Evolutionary conservation across 2,113 vertebrate genomes (phyloP), one percentile per base, ranked within the genome.

Genomic region (Merops nubicus): DNA sequence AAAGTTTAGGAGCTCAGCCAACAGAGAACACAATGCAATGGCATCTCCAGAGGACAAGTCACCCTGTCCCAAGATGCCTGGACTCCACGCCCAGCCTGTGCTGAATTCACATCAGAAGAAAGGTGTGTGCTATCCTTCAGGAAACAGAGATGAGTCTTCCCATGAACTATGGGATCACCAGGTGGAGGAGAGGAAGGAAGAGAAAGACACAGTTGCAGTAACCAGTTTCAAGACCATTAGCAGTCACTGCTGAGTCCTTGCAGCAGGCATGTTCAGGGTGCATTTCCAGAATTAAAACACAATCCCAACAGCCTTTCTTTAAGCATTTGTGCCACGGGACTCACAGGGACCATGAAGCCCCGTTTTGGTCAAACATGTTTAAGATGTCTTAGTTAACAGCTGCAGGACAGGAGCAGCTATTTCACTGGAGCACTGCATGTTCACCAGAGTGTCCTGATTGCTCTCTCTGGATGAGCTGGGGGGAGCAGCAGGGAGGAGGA

Each of bases 401-500:
- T 38, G 73, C 45, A 76, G 56, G 64, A 67, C 84, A 67, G 64
- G 47, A 93, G 56, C 59, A 63, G 64, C 64, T 89, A 16, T 74
- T 67, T 86, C 67, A 89, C 63, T 65, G 83, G 68, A n/a, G 83
- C 72, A 40, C 83, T 91, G 86, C 76, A 31, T 67, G 79, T 89
- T 80, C 86, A 92, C 91, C 85, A 74, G 91, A 94, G 88, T 91
- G 89, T 54, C 0, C 2, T 81, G 91, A 93, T 48, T 95, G 89
- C 68, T 84, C 56, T 70, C 92, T 84, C 65, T 92, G 93, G 95
- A 92, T 65, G 59, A 42, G 83, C 22, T 70, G 38, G 38, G 45
- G 57, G 60, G 84, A 91, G 69, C 86, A 91, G 91, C 94, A 87
- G 91, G 95, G 89, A 97, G 56, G 86, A 92, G 85, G 85, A 91